Conservation (phyloP, 1,140 invertebrate genomes). For the Heliconius congener region DNA sequence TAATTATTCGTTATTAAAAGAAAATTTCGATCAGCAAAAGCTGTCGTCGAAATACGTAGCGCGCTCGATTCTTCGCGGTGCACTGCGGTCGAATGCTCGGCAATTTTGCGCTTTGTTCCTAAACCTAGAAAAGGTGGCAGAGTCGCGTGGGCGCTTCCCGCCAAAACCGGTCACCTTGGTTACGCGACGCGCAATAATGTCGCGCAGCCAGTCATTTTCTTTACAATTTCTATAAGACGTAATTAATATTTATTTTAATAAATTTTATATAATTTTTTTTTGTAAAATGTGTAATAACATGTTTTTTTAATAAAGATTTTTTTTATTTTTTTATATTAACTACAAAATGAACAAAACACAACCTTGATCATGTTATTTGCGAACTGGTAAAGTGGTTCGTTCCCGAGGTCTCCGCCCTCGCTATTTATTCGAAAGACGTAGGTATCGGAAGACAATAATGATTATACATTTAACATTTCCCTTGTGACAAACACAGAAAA, state of each 20-base stretch:
- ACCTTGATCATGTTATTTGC: slow-evolving; percentile 35
- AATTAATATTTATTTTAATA: neutral
- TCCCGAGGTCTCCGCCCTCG: slow-evolving; percentile 31
- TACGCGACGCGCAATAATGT: slow-evolving; percentile 57
- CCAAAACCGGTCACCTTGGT: slow-evolving; percentile 73
- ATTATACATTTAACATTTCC: slow-evolving; percentile 1
- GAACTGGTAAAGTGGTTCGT: slow-evolving; percentile 11
- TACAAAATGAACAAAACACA: slow-evolving; percentile 12
- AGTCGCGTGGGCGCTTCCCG: slow-evolving; percentile 68
- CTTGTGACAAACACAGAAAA: neutral
- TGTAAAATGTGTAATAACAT: no score
- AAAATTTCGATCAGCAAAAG: slow-evolving; percentile 62
- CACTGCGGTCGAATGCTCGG: slow-evolving; percentile 75
- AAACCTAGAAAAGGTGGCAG: slow-evolving; percentile 29
- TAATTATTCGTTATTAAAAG: slow-evolving; percentile 33
- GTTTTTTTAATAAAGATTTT: neutral
- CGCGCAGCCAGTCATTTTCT: slow-evolving; percentile 36
- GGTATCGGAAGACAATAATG: slow-evolving; percentile 33
- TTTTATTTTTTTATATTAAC: neutral
- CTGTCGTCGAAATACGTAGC: slow-evolving; percentile 64
- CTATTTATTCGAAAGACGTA: slow-evolving; percentile 17
- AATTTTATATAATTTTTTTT: no score
- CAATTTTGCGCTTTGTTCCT: slow-evolving; percentile 46
- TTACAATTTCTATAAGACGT: slow-evolving; percentile 33
- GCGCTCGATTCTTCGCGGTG: slow-evolving; percentile 68